phyloP scores from a whole-genome alignment of 2,888 invertebrate species.

The Amaurobius ferox region DNA sequence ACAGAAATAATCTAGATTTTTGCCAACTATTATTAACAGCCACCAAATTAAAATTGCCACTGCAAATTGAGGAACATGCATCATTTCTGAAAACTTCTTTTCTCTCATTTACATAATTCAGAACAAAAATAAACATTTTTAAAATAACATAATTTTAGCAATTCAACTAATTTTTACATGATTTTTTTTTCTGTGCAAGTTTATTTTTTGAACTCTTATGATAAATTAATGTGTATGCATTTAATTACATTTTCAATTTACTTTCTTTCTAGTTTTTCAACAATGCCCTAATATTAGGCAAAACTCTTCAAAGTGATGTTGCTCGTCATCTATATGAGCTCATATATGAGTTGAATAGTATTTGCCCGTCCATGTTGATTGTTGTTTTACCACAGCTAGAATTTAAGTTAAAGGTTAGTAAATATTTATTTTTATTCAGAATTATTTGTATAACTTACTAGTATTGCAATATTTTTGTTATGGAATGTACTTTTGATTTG shows the following conservation, averaged over 20 bases:
- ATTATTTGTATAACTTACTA: no score
- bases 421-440: not conserved
- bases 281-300: conserved; percentile 93
- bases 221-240: not conserved
- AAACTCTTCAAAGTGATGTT: conserved; percentile 80
- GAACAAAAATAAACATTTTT: no score
- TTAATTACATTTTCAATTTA: not conserved
- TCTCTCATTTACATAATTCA: no score
- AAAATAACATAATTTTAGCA: no score
- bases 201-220: not conserved
- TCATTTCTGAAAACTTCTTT: no score
- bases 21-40: no score
- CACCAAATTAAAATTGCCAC: no score
- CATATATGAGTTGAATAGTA: conserved; percentile 95
- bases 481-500: no score
- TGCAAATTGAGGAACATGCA: no score
- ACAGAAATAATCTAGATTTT: no score
- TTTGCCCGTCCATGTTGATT: conserved; percentile 89
- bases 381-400: conserved; percentile 93
- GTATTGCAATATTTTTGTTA: no score
- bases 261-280: conserved; percentile 97
- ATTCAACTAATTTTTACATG: not conserved
- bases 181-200: not conserved
- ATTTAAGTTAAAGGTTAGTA: conserved; percentile 83
- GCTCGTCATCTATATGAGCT: conserved; percentile 86